A percentile compares a stretch with the other conserved stretches of the same genome.
Evolutionary conservation across 2,113 vertebrate species (phyloP).

Genomic region (Cephalopterus ornatus): DNA sequence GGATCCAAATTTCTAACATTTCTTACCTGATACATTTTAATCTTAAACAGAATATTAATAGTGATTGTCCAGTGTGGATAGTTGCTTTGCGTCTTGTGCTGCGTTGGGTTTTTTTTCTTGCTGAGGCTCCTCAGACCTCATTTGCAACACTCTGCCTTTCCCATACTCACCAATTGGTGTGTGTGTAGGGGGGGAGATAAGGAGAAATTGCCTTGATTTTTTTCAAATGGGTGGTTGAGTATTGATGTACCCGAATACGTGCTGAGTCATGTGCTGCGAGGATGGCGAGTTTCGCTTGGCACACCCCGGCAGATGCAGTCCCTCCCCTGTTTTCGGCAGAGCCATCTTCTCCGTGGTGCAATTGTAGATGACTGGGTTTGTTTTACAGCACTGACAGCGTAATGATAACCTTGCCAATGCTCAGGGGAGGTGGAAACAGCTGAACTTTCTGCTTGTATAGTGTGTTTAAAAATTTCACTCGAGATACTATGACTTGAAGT

Average conservation of each 20-base stretch:
- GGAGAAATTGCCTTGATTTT: not conserved
- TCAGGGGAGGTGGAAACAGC: not conserved
- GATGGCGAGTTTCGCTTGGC: constrained; percentile 15
- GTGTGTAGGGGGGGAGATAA: too few relatives aligned
- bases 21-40: not conserved
- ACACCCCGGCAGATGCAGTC: not conserved
- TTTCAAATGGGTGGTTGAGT: not conserved
- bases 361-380: not conserved
- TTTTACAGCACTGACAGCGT: not conserved
- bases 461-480: not conserved
- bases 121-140: not conserved
- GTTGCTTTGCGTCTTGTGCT: not conserved
- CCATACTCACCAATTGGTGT: accelerated
- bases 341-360: not conserved
- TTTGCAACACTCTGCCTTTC: not conserved
- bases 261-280: constrained; percentile 30
- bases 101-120: not conserved
- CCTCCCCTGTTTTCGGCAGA: constrained; percentile 4
- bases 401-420: not conserved
- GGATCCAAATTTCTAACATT: not conserved
- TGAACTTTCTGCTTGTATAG: not conserved
- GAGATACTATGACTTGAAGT: not conserved
- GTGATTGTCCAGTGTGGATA: not conserved
- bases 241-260: accelerated
- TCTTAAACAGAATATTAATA: not conserved